Evolutionary conservation across 2,888 invertebrate genomes (phyloP).

Genomic region (Yponomeuta cagnagella): DNA sequence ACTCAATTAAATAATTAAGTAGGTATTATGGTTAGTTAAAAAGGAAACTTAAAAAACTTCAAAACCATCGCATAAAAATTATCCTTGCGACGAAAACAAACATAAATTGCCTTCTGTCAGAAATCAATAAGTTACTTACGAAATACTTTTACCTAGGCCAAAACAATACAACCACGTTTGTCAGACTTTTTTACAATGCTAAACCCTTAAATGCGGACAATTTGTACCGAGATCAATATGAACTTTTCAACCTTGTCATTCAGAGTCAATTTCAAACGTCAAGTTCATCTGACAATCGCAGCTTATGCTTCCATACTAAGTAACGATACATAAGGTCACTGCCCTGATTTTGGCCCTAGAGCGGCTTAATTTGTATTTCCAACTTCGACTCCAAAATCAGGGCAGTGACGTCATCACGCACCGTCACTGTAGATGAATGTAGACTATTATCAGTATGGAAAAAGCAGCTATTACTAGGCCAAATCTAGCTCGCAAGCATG

Average conservation of each 20-base stretch:
- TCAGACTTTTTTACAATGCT: constrained; percentile 33
- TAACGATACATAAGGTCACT: constrained; percentile 38
- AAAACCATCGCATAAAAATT: neutral
- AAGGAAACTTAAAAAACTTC: neutral
- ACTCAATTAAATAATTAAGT: neutral
- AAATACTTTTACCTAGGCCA: constrained; percentile 17
- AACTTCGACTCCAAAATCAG: too few relatives aligned
- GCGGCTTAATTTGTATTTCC: neutral
- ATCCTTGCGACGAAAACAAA: neutral
- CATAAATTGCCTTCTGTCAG: constrained; percentile 23
- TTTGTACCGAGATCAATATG: constrained; percentile 43
- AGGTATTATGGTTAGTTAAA: neutral
- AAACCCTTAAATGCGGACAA: constrained; percentile 40
- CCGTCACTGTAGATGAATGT: constrained; percentile 69
- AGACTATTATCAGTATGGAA: constrained; percentile 66
- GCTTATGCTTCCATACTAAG: constrained; percentile 56
- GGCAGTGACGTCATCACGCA: too few relatives aligned
- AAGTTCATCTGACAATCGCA: constrained; percentile 55
- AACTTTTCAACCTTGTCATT: neutral
- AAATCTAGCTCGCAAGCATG: constrained; percentile 56
- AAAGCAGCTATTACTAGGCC: constrained; percentile 69
- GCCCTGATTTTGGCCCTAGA: neutral
- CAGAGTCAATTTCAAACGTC: neutral
- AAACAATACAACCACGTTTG: constrained; percentile 40
- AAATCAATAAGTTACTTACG: constrained; percentile 37